Evolutionary conservation across 2,797 vertebrate species (phyloP), one percentile per base, ranked within the genome.

Genomic region (Gymnodraco acuticeps): DNA sequence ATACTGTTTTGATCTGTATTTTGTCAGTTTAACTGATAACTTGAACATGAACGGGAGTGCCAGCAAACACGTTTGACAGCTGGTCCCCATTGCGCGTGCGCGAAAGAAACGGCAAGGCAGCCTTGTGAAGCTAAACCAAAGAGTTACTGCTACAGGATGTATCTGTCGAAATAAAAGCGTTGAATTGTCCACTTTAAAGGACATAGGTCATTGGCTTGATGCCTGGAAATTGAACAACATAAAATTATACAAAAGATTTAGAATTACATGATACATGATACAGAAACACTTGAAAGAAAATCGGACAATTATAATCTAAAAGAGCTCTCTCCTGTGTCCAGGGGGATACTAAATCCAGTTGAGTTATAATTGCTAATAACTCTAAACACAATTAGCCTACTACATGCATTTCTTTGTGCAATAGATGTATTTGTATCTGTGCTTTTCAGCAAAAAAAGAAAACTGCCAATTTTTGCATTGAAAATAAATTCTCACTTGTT

Each of bases 31-130:
- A 70, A 72, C 46, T 70, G n/a, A 79, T 64, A 41, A 63, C 51
- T 78, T 27, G 47, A 41, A 41, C 10, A 16, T 74, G 60, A 82
- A 80, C 69, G 70, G 38, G 20, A 50, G 50, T 15, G 51, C 33
- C 47, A 60, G 27, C 48, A 73, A 23, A 56, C 20, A 53, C 5
- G 9, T 81, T 84, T 91, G 92, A 92, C 93, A 93, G 92, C 86
- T 78, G 82, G 43, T 42, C n/a, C 10, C 19, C 19, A 43, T 0
- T 0, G 81, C 93, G 92, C 94, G 93, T 91, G 94, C 92, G 92
- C 66, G 13, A 0, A 14, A 66, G 9, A 71, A 27, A 52, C 67
- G 56, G 66, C 78, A 15, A 71, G 20, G 1, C 55, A 0, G 58
- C 13, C 5, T 17, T 11, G 45, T 60, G 13, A 82, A 70, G 55